A percentile compares a stretch with the other conserved stretches of the same genome.
phyloP scores from a whole-genome alignment of 2,113 vertebrate genomes.

The Buteo buteo region DNA sequence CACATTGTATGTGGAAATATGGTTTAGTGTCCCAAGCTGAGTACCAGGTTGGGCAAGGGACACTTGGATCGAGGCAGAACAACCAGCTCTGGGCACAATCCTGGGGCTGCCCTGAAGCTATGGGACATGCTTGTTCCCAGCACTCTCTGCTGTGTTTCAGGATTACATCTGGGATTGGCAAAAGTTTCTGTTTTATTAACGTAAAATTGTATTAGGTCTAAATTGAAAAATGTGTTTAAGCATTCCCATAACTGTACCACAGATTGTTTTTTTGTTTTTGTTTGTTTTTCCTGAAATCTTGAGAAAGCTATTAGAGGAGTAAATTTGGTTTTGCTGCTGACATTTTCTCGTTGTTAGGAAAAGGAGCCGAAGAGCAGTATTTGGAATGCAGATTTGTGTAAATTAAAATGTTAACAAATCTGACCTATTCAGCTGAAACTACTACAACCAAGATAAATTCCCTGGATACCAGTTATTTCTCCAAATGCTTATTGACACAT shows the following conservation, averaged over 20 bases:
- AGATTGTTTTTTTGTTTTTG: neutral
- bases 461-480: constrained; percentile 39
- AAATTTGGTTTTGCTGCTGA: constrained; percentile 39
- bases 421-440: constrained; percentile 59
- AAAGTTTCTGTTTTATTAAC: neutral
- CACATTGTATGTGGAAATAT: fast-evolving
- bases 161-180: neutral
- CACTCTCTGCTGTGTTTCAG: neutral
- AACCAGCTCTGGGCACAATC: neutral
- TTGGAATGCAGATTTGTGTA: constrained; percentile 61
- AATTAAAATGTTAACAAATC: constrained; percentile 65
- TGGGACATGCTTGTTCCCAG: neutral
- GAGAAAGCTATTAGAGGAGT: constrained; percentile 22
- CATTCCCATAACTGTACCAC: neutral
- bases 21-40: neutral
- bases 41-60: neutral
- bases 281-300: constrained; percentile 47
- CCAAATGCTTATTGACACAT: constrained; percentile 47
- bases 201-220: neutral
- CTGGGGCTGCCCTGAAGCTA: constrained; percentile 20
- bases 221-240: neutral
- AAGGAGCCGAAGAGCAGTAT: neutral
- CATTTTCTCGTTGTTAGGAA: constrained; percentile 33
- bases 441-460: constrained; percentile 56
- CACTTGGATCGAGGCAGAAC: neutral